Conservation (phyloP, 2,797 vertebrate species). For the Channa striata region DNA sequence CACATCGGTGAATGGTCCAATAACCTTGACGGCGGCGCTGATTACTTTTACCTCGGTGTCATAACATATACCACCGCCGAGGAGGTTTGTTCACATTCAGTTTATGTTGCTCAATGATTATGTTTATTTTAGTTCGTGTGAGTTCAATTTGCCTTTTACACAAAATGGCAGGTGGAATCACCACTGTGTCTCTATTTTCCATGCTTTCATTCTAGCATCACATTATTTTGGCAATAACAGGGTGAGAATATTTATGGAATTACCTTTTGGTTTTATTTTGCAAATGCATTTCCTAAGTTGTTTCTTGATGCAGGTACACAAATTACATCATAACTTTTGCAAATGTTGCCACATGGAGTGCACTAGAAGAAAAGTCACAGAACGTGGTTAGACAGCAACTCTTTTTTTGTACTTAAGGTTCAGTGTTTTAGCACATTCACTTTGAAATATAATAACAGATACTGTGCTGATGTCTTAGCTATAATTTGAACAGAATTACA, state of each 20-base stretch:
- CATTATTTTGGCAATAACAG: constrained; percentile 22
- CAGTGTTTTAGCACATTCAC: no score
- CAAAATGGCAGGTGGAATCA: constrained; percentile 12
- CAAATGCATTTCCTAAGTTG: constrained; percentile 1
- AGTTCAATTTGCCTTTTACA: constrained; percentile 15
- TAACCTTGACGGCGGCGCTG: constrained; percentile 27
- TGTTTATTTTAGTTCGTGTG: constrained; percentile 32
- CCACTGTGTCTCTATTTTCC: background rate
- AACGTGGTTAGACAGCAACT: no score
- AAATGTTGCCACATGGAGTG: background rate
- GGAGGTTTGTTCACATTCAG: constrained; percentile 38
- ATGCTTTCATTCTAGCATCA: background rate
- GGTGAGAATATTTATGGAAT: constrained; percentile 22
- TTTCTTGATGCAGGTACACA: background rate
- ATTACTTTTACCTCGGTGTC: constrained; percentile 61
- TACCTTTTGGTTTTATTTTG: constrained; percentile 26
- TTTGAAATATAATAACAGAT: no score
- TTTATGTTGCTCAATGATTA: constrained; percentile 38
- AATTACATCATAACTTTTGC: background rate
- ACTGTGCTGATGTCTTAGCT: no score
- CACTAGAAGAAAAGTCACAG: background rate
- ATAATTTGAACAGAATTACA: no score
- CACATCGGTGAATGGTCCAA: constrained; percentile 38
- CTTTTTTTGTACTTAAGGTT: no score
- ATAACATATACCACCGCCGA: constrained; percentile 23